Evolutionary conservation across 2,888 invertebrate species (phyloP), one percentile per base, ranked within the genome.

Genomic region (Unio delphinus): DNA sequence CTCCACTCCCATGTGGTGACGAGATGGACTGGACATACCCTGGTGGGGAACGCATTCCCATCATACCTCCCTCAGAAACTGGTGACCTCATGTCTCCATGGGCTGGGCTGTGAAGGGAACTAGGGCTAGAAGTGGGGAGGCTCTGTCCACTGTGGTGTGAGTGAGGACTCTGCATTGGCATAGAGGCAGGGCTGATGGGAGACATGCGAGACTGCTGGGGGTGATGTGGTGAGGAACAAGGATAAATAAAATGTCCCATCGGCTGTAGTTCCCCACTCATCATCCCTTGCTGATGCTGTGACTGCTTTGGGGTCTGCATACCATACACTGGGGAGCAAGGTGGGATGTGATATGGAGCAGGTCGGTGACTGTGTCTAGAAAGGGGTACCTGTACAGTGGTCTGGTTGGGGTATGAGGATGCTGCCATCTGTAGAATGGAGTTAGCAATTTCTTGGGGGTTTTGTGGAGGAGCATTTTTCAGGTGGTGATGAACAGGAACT

Each of bases 401-500:
- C 64, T 82, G 81, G 30, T 80, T 77, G 23, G 83, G 80, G 72
- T 85, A 88, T 17, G 79, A 72, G 7, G 83, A 82, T 20, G 86
- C 78, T 54, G 86, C 86, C 84, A 88, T 87, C 65, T 88, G 88
- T n/a, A 88, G 80, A 64, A 88, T 88, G 66, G 82, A 86, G 72
- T 88, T 87, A 20, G 88, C 88, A 8, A 88, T 87, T 72, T 86
- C 83, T 75, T 88, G 88, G 62, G 88, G 88, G 65, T 80, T 88
- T 71, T 85, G 86, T 59, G 69, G 73, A 28, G 66, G 58, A 54
- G 67, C 66, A 55, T 70, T 69, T 20, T 54, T 34, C 58, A 73
- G 65, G 64, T 74, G 75, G 34, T 75, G 76, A 45, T 68, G 75
- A 64, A 74, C 69, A 54, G 65, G 71, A 30, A 69, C 56, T 56